A percentile compares a stretch with the other conserved stretches of the same genome.
Conservation (phyloP, 2,888 invertebrate species). For the Polymixis flavicincta region DNA sequence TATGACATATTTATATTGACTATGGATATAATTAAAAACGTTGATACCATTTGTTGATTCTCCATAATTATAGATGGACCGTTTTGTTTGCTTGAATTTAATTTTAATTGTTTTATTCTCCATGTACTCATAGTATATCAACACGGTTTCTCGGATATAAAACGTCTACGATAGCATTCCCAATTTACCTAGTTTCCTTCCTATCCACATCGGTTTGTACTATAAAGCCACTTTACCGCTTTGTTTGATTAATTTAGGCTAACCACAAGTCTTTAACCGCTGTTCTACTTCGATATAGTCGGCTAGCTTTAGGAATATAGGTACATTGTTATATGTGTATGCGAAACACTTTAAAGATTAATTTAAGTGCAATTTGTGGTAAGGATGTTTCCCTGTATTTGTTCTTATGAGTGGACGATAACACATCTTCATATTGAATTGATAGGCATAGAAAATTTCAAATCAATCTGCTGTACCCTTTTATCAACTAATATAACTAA, state of each 20-base stretch:
- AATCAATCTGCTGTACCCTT: no score
- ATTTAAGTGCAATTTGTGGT: slow-evolving; percentile 31
- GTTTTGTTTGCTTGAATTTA: background rate
- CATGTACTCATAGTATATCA: background rate
- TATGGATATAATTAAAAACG: background rate
- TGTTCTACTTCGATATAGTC: slow-evolving; percentile 33
- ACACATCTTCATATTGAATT: background rate
- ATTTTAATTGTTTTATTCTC: background rate
- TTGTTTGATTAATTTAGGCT: slow-evolving; percentile 58
- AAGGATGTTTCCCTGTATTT: slow-evolving; percentile 21
- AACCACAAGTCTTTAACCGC: slow-evolving; percentile 53
- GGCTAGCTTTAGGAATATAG: slow-evolving; percentile 15
- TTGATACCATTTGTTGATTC: background rate
- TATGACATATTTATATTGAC: background rate
- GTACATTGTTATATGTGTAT: background rate
- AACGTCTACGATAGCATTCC: slow-evolving; percentile 27
- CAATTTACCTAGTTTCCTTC: slow-evolving; percentile 37
- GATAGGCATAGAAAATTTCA: background rate
- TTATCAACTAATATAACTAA: no score
- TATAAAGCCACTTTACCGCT: slow-evolving; percentile 44
- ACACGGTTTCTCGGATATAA: slow-evolving; percentile 35
- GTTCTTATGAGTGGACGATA: background rate
- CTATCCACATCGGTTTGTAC: slow-evolving; percentile 42
- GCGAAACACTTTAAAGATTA: slow-evolving; percentile 24
- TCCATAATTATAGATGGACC: background rate